Evolutionary conservation across 2,888 invertebrate species (phyloP).

Genomic region (Drosophila demipolita): DNA sequence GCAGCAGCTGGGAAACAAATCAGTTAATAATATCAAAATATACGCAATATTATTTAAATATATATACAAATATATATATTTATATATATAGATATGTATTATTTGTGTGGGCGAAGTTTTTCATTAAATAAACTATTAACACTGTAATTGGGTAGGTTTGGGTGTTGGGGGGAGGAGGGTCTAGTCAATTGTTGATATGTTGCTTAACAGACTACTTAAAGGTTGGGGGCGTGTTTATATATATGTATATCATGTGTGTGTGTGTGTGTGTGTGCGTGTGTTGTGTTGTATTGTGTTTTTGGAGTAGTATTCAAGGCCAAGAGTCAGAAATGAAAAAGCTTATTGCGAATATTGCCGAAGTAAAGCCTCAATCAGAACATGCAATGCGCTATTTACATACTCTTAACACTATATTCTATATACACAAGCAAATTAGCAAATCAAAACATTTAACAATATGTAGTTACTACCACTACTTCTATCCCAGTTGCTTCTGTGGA

Average conservation of each 20-base stretch:
- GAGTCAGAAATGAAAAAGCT: slow-evolving; percentile 2
- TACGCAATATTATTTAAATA: too few species aligned
- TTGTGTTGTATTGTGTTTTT: not conserved
- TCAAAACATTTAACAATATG: slow-evolving; percentile 1
- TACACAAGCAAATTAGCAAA: slow-evolving; percentile 31
- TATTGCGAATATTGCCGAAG: slow-evolving; percentile 1
- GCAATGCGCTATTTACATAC: slow-evolving; percentile 29
- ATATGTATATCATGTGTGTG: not conserved
- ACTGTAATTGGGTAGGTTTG: not conserved
- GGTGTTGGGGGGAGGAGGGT: not conserved
- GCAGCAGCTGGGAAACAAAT: slow-evolving; percentile 66
- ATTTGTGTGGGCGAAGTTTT: not conserved
- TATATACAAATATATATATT: slow-evolving; percentile 3
- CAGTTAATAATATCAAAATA: not conserved
- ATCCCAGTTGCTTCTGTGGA: not conserved
- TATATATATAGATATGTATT: not conserved
- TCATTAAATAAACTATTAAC: slow-evolving; percentile 9
- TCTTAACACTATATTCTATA: slow-evolving; percentile 1
- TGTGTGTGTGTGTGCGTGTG: not conserved
- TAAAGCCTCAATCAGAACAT: slow-evolving; percentile 18
- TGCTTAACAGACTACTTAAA: slow-evolving; percentile 6
- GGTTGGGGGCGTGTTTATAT: not conserved
- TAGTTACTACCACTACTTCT: slow-evolving; percentile 3
- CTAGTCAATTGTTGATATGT: slow-evolving; percentile 19
- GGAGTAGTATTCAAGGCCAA: not conserved